Evolutionary conservation across 2,113 vertebrate species (phyloP).

Genomic region (Embiotoca jacksoni): DNA sequence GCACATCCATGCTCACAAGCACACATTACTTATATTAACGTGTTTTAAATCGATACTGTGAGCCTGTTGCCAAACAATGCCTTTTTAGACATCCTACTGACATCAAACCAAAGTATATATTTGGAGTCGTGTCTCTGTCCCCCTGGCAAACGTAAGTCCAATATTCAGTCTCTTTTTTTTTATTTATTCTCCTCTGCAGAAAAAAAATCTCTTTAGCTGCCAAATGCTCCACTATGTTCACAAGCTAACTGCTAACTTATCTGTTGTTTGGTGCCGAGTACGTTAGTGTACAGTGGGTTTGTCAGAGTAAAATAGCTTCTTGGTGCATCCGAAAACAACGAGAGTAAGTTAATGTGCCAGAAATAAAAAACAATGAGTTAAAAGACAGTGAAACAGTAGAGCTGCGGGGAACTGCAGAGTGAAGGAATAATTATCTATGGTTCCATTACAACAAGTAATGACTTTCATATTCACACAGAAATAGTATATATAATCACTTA

Average conservation of each 20-base stretch:
- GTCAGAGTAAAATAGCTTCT: not conserved
- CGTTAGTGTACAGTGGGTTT: not conserved
- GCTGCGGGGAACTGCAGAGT: not conserved
- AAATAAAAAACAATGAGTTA: not conserved
- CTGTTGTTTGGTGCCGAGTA: not conserved
- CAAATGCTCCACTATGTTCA: not conserved
- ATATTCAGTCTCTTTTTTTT: no score
- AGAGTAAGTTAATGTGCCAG: not conserved
- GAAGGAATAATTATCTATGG: not conserved
- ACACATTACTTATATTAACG: not conserved
- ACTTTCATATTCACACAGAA: not conserved
- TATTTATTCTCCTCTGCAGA: not conserved
- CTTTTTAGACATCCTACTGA: no score
- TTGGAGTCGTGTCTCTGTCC: no score
- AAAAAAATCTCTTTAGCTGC: slow-evolving; percentile 6
- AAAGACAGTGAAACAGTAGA: not conserved
- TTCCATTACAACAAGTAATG: not conserved
- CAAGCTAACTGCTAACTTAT: not conserved
- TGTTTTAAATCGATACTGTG: slow-evolving; percentile 5
- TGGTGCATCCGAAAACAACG: not conserved
- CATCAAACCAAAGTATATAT: no score
- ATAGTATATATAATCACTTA: not conserved
- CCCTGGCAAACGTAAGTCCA: no score
- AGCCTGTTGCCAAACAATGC: not conserved
- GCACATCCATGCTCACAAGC: not conserved